These are phyloP conservation scores for Synodontis membranacea DNA, from an alignment of 2,113 vertebrate species.

Conservation along the genomic window DNA sequence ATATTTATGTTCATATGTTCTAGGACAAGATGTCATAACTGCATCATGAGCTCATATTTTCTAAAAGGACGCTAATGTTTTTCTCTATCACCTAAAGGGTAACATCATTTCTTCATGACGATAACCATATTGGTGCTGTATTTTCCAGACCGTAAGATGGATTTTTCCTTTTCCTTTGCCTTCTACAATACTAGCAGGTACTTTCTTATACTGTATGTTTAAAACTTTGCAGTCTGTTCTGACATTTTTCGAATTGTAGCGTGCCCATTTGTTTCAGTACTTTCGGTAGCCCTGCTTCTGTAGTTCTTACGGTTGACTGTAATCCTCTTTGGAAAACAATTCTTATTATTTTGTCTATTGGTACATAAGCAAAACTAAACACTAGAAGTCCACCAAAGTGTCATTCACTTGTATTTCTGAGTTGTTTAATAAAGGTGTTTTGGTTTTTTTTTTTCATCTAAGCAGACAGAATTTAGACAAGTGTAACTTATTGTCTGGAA, in stretches of 20 bases:
- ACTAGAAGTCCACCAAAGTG: neutral
- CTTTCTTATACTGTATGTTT: neutral
- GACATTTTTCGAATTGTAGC: neutral
- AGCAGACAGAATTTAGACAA: neutral
- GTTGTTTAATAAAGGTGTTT: neutral
- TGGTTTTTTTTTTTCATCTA: neutral
- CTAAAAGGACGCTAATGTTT: conserved; percentile 12
- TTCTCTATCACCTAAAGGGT: conserved; percentile 13
- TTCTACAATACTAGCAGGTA: neutral
- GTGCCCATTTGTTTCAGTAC: neutral
- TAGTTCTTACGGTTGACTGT: neutral
- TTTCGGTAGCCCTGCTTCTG: no score
- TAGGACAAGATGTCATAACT: conserved; percentile 7
- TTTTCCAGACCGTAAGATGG: conserved; percentile 13
- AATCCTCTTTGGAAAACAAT: neutral
- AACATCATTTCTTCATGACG: conserved; percentile 15
- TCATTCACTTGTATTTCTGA: neutral
- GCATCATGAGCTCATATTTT: neutral
- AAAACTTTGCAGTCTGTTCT: neutral
- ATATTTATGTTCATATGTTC: conserved; percentile 45
- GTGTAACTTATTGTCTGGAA: conserved; percentile 13
- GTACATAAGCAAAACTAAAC: neutral
- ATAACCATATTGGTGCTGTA: conserved; percentile 27
- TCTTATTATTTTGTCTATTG: neutral
- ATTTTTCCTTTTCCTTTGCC: neutral